Evolutionary conservation across 2,888 invertebrate genomes (phyloP).

Genomic region (Neocrepidodera transversa): DNA sequence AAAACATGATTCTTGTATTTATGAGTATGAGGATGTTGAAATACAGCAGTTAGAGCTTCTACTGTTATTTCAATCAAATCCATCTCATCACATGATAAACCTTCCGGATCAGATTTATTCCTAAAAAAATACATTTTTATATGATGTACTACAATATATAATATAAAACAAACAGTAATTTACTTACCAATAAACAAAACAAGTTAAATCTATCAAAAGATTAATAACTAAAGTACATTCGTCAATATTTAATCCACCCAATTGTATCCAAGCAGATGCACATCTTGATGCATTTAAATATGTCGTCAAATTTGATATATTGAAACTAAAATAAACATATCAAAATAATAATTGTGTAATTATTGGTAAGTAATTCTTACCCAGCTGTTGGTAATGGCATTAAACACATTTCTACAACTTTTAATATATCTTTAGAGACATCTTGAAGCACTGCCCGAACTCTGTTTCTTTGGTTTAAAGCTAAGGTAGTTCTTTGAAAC

Average conservation of each 20-base stretch:
- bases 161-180: neutral
- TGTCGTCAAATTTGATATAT: constrained; percentile 62
- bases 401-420: constrained; percentile 59
- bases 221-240: constrained; percentile 55
- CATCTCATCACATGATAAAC: constrained; percentile 64
- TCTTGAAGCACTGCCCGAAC: constrained; percentile 58
- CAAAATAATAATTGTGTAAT: no score
- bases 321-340: constrained; percentile 47
- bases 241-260: constrained; percentile 61
- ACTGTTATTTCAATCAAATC: constrained; percentile 68
- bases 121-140: constrained; percentile 41
- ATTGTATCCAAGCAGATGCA: constrained; percentile 69
- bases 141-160: neutral
- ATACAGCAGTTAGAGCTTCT: constrained; percentile 67
- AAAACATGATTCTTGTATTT: constrained; percentile 63
- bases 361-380: constrained; percentile 38
- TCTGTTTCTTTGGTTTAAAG: constrained; percentile 57
- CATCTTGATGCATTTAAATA: constrained; percentile 66
- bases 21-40: constrained; percentile 69
- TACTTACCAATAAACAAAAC: constrained; percentile 59
- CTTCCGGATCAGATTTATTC: constrained; percentile 60
- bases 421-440: constrained; percentile 60
- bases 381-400: constrained; percentile 54
- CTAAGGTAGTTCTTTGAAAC: constrained; percentile 61
- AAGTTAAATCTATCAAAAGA: constrained; percentile 57